Base-by-base conservation (phyloP, 2,113 vertebrate genomes). In the Climacteris rufus region DNA sequence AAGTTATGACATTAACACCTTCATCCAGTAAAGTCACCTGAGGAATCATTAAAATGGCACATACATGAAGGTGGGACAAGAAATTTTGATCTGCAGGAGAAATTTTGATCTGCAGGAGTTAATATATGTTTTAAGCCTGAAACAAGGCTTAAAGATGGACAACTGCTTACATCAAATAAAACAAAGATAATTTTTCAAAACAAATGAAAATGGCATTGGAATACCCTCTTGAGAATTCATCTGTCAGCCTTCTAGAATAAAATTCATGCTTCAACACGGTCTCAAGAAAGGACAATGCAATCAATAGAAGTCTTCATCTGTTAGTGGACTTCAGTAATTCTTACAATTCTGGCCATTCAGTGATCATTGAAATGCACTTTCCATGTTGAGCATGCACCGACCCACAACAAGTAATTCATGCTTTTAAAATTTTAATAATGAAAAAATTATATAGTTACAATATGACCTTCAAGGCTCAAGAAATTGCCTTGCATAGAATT, bases 401-500 rank as follows among this genome's bases (percentile, higher is more conserved):
- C 39, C 49, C 70, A 76, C 59, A 94, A 56, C 87, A 95, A 86
- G 17, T 39, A 89, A 50, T 14, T 18, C 23, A 28, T 61, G 85
- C 24, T 83, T 75, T 81, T 50, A 0, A 15, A 70, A 68, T 86
- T 77, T 87, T 95, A 85, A 92, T 81, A 5, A 93, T 78, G 40
- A 96, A 90, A 97, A 96, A 94, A 93, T 47, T 54, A 92, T 92
- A 54, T 47, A 82, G 54, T 83, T 92, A 68, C 18, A 95, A 52
- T 72, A 88, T 50, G 33, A 96, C 87, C 91, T 94, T 52, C 75
- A 87, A 79, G 92, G 86, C 65, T 95, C 59, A 88, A 80, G 69
- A 94, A 69, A 87, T 79, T 44, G 85, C 15, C n/a, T 76, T 84
- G 35, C 72, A 96, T 23, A 71, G 44, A 93, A 63, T 39, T 94